A percentile compares a stretch with the other conserved stretches of the same genome.
phyloP scores from a whole-genome alignment of 2,888 invertebrate genomes.

The Idaea biselata region DNA sequence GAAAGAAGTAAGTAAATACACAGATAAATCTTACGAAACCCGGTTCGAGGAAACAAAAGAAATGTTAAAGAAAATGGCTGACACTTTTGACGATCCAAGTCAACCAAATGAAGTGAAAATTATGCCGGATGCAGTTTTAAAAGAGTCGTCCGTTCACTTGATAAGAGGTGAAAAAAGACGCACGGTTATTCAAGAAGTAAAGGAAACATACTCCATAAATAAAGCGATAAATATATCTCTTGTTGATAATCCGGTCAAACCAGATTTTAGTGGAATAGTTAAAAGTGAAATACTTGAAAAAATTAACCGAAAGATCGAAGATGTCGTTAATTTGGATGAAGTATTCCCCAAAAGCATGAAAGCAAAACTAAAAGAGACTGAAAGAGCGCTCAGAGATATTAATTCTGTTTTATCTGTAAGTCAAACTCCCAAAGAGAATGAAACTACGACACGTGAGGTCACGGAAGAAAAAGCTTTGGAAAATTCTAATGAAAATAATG shows the following conservation, averaged over 20 bases:
- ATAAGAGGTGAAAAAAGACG: constrained; percentile 47
- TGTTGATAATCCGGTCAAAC: constrained; percentile 49
- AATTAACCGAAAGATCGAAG: constrained; percentile 25
- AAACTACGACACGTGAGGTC: constrained; percentile 6
- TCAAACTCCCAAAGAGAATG: constrained; percentile 10
- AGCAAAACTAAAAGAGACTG: constrained; percentile 57
- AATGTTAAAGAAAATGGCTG: constrained; percentile 64
- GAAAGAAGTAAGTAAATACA: constrained; percentile 62
- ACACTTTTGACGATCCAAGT: constrained; percentile 48
- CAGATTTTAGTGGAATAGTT: constrained; percentile 40
- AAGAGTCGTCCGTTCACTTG: constrained; percentile 54
- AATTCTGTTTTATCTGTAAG: constrained; percentile 46
- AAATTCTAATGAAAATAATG: constrained; percentile 2
- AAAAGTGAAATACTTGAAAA: constrained; percentile 25
- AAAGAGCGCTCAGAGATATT: constrained; percentile 53
- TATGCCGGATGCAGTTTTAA: constrained; percentile 46
- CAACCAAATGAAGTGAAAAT: constrained; percentile 18
- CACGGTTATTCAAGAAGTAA: constrained; percentile 53
- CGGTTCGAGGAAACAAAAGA: constrained; percentile 68
- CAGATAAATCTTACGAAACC: constrained; percentile 67
- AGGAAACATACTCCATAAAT: constrained; percentile 62
- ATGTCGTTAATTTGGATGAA: constrained; percentile 35
- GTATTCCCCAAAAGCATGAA: constrained; percentile 53
- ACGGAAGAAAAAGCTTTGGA: constrained; percentile 9
- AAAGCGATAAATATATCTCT: constrained; percentile 60